These are phyloP conservation scores for Cottus gobio DNA, from an alignment of 2,113 vertebrate species.

Conservation along the genomic window DNA sequence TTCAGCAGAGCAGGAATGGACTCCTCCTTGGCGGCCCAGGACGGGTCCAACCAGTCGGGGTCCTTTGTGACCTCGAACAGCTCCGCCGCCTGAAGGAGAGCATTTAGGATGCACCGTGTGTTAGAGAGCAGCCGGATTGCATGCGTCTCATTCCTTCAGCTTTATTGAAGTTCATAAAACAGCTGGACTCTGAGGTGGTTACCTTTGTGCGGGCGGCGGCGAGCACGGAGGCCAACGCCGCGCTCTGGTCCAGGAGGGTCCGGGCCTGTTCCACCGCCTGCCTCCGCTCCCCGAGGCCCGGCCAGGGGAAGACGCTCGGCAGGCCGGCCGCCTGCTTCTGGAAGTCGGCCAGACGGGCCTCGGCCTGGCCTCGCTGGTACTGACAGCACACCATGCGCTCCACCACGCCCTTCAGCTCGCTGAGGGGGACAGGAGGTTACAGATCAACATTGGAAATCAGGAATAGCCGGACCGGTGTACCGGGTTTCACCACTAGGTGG, in stretches of 20 bases:
- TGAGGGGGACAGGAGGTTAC: slow-evolving; percentile 17
- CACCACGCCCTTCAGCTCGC: slow-evolving; percentile 68
- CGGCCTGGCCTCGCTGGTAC: slow-evolving; percentile 53
- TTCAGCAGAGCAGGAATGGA: slow-evolving; percentile 68
- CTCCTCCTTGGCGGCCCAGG: slow-evolving; percentile 66
- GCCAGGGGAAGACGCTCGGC: slow-evolving; percentile 79
- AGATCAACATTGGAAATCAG: neutral
- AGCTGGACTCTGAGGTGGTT: neutral
- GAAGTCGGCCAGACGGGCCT: slow-evolving; percentile 66
- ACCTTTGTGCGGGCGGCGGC: slow-evolving; percentile 60
- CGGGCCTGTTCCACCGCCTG: slow-evolving; percentile 74
- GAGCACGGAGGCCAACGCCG: slow-evolving; percentile 64
- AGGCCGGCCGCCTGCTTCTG: slow-evolving; percentile 65
- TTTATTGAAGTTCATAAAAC: neutral
- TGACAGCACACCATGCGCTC: slow-evolving; percentile 70
- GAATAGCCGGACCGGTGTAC: neutral
- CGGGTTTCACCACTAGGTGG: neutral
- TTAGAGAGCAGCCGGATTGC: neutral
- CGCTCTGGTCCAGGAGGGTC: slow-evolving; percentile 66
- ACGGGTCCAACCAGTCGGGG: slow-evolving; percentile 65
- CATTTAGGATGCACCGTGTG: neutral
- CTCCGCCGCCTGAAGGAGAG: slow-evolving; percentile 56
- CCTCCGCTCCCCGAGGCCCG: slow-evolving; percentile 80
- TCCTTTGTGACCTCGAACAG: slow-evolving; percentile 78
- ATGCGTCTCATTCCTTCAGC: neutral